phyloP scores from a whole-genome alignment of 2,113 vertebrate genomes.

The Arothron firmamentum region DNA sequence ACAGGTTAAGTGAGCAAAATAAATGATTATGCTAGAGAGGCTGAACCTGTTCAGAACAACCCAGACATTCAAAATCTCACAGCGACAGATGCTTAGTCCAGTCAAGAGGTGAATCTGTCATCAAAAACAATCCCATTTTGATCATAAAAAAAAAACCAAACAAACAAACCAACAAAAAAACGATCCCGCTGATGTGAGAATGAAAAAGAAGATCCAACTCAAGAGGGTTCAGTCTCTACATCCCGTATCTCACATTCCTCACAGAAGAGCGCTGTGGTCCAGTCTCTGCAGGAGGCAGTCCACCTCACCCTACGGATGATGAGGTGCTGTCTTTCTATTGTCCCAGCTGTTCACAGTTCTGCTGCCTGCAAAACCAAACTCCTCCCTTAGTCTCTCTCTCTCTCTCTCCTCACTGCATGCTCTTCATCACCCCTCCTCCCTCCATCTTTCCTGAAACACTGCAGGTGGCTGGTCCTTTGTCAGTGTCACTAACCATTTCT shows the following conservation, averaged over 20 bases:
- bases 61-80: too few species aligned
- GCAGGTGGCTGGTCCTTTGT: conserved; percentile 64
- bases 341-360: conserved; percentile 52
- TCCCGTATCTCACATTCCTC: conserved; percentile 3
- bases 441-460: conserved; percentile 50
- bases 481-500: conserved; percentile 19
- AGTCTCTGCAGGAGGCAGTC: conserved; percentile 9
- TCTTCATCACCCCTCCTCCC: conserved; percentile 15
- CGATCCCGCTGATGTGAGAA: conserved; percentile 9
- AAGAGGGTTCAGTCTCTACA: not conserved
- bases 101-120: conserved; percentile 1
- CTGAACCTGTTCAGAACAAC: too few species aligned
- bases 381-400: conserved; percentile 21
- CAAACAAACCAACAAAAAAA: too few species aligned
- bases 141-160: not conserved
- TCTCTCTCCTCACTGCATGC: conserved; percentile 16
- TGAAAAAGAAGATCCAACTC: conserved; percentile 24
- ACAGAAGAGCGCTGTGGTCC: not conserved
- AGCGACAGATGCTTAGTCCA: conserved; percentile 4
- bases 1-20: not conserved
- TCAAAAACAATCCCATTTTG: conserved; percentile 18
- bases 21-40: too few species aligned
- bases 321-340: conserved; percentile 56
- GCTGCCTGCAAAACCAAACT: conserved; percentile 49
- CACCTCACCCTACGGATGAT: conserved; percentile 28